Percentiles rank a stretch among this genome's conserved stretches.
Evolutionary conservation across 2,888 invertebrate genomes (phyloP).

Genomic region (Ellobium chinense): DNA sequence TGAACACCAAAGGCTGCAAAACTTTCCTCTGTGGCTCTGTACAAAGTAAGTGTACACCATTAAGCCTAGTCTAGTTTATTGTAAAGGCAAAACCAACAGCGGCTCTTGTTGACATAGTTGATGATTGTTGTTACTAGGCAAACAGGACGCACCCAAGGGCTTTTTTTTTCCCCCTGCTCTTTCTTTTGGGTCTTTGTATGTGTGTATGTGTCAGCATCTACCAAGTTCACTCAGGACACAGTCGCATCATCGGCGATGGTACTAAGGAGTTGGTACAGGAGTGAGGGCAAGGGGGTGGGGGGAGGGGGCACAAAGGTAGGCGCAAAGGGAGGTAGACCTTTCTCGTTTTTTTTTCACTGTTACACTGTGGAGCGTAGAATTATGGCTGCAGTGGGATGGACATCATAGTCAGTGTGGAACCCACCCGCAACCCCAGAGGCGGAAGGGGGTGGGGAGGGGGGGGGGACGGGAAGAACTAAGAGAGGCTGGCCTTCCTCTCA

Average conservation of each 20-base stretch:
- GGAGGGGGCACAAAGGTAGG: not conserved
- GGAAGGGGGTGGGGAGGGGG: no score
- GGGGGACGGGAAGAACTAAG: no score
- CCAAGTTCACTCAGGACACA: conserved; percentile 21
- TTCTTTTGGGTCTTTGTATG: not conserved
- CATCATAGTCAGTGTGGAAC: no score
- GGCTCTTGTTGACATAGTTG: conserved; percentile 25
- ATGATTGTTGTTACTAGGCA: conserved; percentile 40
- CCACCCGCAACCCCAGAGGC: no score
- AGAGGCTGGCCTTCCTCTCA: no score
- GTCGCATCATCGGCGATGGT: not conserved
- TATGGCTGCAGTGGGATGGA: no score
- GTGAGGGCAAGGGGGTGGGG: not conserved
- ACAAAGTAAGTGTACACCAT: conserved; percentile 35
- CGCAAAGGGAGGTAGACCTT: no score
- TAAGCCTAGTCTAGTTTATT: conserved; percentile 21
- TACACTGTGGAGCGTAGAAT: no score
- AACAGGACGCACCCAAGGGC: conserved; percentile 29
- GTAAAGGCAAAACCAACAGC: conserved; percentile 26
- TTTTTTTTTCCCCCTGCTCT: not conserved
- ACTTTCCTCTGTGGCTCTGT: conserved; percentile 4
- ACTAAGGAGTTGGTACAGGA: not conserved
- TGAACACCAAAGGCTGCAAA: not conserved
- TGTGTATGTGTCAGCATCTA: conserved; percentile 16
- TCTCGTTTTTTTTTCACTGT: no score